Evolutionary conservation across 2,888 invertebrate genomes (phyloP).

Genomic region (Galerucella calmariensis): DNA sequence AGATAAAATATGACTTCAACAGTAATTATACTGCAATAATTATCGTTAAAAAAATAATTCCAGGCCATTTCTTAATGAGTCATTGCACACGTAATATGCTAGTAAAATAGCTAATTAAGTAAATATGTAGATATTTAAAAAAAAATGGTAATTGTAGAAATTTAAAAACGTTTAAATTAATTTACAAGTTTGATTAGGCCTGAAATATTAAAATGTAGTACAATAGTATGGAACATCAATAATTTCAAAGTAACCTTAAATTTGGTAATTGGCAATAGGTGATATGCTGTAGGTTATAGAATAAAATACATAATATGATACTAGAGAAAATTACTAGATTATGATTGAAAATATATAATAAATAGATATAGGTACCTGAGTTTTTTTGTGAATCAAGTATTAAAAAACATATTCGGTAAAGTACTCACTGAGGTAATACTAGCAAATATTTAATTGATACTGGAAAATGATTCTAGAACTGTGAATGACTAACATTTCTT

Average conservation of each 20-base stretch:
- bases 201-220: not conserved
- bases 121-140: not conserved
- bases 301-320: no score
- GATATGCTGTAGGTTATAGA: no score
- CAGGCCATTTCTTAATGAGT: conserved; percentile 3
- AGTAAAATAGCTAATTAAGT: conserved; percentile 3
- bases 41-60: conserved; percentile 20
- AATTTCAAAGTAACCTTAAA: not conserved
- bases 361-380: no score
- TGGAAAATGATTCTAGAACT: no score
- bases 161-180: not conserved
- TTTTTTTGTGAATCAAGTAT: no score
- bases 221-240: not conserved
- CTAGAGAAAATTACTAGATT: no score
- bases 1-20: conserved; percentile 31
- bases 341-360: no score
- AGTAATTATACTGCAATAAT: conserved; percentile 19
- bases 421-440: no score
- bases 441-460: no score
- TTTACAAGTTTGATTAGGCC: not conserved
- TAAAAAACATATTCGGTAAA: no score
- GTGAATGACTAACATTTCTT: no score
- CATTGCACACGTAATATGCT: conserved; percentile 7
- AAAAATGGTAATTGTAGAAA: conserved; percentile 8
- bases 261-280: no score